Percentiles rank a stretch among this genome's conserved stretches.
Evolutionary conservation across 2,888 invertebrate species (phyloP).

Genomic region (Limnephilus auricula): DNA sequence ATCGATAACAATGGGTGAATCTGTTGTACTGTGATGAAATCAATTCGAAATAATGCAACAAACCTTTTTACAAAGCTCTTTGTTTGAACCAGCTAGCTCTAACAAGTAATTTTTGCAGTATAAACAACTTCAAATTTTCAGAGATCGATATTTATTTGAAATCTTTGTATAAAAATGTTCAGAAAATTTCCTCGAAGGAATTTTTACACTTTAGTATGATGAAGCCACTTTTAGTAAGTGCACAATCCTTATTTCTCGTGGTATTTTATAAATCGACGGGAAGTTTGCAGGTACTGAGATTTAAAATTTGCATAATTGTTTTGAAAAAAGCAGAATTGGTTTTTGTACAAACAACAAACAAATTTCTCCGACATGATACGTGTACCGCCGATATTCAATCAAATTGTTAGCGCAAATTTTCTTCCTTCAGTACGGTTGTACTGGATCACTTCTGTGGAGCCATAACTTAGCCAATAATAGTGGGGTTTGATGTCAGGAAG

Average conservation of each 20-base stretch:
- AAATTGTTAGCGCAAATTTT: slow-evolving; percentile 40
- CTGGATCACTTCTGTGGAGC: slow-evolving; percentile 44
- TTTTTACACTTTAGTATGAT: not conserved
- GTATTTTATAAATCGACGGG: not conserved
- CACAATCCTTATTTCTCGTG: not conserved
- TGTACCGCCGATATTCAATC: slow-evolving; percentile 16
- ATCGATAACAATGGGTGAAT: not conserved
- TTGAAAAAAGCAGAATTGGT: not conserved
- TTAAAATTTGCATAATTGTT: not conserved
- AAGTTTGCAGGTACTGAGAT: not conserved
- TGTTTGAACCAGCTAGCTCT: not conserved
- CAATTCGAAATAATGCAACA: not conserved
- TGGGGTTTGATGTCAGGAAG: slow-evolving; percentile 48
- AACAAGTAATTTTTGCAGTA: not conserved
- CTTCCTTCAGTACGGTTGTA: not conserved
- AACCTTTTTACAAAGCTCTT: not conserved
- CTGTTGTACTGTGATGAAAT: not conserved
- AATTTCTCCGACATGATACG: not conserved
- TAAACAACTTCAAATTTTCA: not conserved
- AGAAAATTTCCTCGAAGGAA: not conserved
- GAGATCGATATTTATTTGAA: not conserved
- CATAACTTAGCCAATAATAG: slow-evolving; percentile 56
- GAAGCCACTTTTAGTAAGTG: not conserved
- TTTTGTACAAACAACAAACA: slow-evolving; percentile 10
- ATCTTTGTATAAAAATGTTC: not conserved